Percentiles rank a stretch among this genome's conserved stretches.
These are phyloP conservation scores for Pantherophis vulpinus DNA, from an alignment of 2,797 vertebrate species.

Conservation along the genomic window DNA sequence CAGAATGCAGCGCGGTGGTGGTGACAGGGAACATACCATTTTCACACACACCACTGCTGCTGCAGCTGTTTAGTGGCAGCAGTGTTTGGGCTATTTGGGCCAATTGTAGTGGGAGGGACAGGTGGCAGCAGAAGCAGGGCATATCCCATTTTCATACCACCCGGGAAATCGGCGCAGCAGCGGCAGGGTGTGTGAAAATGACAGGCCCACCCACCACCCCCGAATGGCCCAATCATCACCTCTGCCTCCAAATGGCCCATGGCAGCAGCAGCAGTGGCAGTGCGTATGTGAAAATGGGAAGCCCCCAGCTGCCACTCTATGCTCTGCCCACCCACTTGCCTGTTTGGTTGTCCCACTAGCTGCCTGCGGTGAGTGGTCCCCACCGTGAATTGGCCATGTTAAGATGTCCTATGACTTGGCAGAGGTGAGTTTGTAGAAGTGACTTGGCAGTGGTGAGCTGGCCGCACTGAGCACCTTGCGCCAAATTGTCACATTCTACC, in stretches of 20 bases:
- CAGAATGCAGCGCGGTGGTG: not conserved
- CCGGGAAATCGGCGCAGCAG: not conserved
- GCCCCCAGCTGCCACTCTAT: not conserved
- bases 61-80: not conserved
- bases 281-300: not conserved
- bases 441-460: not conserved
- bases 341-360: not conserved
- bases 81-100: not conserved
- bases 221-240: not conserved
- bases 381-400: not conserved
- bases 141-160: not conserved
- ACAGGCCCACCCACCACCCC: not conserved
- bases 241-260: not conserved
- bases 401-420: not conserved
- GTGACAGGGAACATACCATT: not conserved
- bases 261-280: not conserved
- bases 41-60: not conserved
- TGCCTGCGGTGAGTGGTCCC: not conserved
- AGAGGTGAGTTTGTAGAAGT: not conserved
- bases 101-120: not conserved
- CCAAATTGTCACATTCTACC: not conserved
- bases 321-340: not conserved
- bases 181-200: not conserved
- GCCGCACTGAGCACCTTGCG: accelerated
- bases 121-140: not conserved